A percentile compares a stretch with the other conserved stretches of the same genome.
Evolutionary conservation across 2,888 invertebrate species (phyloP).

Genomic region (Dexiosoma caninum): DNA sequence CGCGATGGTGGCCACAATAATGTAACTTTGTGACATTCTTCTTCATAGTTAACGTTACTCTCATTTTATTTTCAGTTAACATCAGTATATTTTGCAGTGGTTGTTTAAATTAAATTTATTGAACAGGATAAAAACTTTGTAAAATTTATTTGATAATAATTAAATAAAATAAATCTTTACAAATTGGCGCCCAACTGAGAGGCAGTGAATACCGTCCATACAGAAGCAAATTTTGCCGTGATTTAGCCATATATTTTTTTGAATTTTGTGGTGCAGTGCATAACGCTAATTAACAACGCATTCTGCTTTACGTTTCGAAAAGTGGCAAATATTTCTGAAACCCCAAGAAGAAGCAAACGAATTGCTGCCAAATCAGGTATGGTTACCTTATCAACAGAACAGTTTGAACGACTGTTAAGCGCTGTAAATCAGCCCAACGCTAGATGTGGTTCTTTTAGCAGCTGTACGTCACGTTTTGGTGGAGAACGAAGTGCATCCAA

Average conservation of each 20-base stretch:
- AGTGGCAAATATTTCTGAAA: background rate
- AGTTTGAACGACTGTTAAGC: slow-evolving; percentile 3
- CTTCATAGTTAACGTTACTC: too few relatives aligned
- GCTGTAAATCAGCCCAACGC: background rate
- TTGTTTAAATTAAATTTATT: background rate
- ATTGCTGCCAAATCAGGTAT: background rate
- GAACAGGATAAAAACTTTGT: too few relatives aligned
- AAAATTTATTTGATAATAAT: background rate
- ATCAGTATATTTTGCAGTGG: background rate
- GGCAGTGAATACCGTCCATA: too few relatives aligned
- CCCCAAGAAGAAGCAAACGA: background rate
- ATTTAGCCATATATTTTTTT: too few relatives aligned
- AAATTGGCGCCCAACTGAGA: background rate
- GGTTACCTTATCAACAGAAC: slow-evolving; percentile 25
- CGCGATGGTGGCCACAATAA: too few relatives aligned
- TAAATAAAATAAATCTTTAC: background rate
- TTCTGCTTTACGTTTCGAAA: background rate
- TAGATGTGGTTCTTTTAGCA: background rate
- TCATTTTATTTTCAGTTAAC: background rate
- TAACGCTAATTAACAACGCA: background rate
- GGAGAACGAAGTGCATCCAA: background rate
- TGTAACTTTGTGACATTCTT: too few relatives aligned
- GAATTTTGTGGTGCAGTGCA: too few relatives aligned
- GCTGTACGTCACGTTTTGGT: background rate
- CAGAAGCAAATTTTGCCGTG: too few relatives aligned